These are phyloP conservation scores for Catharus fuscescens DNA, from an alignment of 2,113 vertebrate species.

Conservation along the genomic window DNA sequence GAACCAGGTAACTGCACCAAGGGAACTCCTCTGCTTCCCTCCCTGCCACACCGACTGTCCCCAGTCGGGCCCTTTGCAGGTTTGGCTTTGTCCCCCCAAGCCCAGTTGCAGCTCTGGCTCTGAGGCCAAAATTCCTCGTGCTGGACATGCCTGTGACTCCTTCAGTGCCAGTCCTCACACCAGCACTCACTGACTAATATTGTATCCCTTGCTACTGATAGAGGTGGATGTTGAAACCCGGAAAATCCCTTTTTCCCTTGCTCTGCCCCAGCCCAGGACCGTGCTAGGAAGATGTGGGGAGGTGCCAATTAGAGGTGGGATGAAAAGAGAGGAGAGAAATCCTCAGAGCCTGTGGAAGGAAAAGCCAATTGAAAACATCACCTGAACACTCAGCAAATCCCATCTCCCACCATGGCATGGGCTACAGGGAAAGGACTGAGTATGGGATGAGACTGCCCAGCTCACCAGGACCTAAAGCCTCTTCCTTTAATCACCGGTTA, in stretches of 20 bases:
- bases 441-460: background rate
- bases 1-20: background rate
- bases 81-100: fast-evolving
- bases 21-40: background rate
- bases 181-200: fast-evolving
- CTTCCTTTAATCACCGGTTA: background rate
- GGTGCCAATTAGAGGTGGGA: background rate
- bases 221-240: background rate
- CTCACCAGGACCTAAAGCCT: background rate
- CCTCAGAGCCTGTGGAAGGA: background rate
- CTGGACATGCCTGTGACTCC: background rate
- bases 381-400: background rate
- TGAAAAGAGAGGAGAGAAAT: background rate
- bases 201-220: fast-evolving
- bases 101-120: background rate
- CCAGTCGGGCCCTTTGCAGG: background rate
- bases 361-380: background rate
- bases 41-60: background rate
- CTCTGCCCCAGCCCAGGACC: fast-evolving
- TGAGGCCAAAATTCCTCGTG: background rate
- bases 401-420: background rate
- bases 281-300: fast-evolving
- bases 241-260: background rate
- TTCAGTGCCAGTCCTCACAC: background rate
- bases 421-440: background rate